Base-by-base conservation (phyloP, 2,113 vertebrate genomes). In the Tachysurus fulvidraco region DNA sequence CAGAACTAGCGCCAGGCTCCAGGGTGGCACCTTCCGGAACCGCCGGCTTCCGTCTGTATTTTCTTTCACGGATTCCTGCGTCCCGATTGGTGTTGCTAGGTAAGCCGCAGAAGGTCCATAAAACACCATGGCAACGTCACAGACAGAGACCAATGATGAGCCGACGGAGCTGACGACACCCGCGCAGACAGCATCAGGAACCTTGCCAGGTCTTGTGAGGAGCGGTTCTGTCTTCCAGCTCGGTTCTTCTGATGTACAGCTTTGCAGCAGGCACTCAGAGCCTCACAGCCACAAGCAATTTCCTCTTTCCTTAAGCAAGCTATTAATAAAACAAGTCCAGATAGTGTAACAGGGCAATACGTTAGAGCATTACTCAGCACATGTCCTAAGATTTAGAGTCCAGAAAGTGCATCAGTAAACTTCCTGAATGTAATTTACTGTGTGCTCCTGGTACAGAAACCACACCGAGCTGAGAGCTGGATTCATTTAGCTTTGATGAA, bases 71-170 rank as follows among this genome's bases (percentile, higher is more conserved):
- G 50, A 54, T 85, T 21, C 80, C 54, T 21, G 52, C 78, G 50
- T 87, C 81, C 85, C 54, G 77, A 87, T 78, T 84, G 67, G 81
- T 83, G 84, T 90, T 90, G 84, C 89, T 86, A 88, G 84, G 86
- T 73, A 84, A 83, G 52, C 73, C 69, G 17, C 82, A 81, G 2
- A 60, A 79, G 46, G 64, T 77, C 84, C 67, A 67, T 77, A 57
- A 81, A 81, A 84, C 54, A 50, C 74, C 88, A 74, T 30, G 28
- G 59, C 76, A 74, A 87, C 81, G 69, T 87, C 88, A 89, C 11
- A 44, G 25, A 28, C 14, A 30, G 12, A n/a, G 17, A 59, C 85
- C 88, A 89, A 84, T 89, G 36, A 65, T 30, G 16, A 57, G 67
- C 71, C 19, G 44, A 44, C 17, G 46, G 30, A 23, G 14, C 62